phyloP scores from a whole-genome alignment of 1,140 invertebrate genomes.

The Amphibalanus amphitrite region DNA sequence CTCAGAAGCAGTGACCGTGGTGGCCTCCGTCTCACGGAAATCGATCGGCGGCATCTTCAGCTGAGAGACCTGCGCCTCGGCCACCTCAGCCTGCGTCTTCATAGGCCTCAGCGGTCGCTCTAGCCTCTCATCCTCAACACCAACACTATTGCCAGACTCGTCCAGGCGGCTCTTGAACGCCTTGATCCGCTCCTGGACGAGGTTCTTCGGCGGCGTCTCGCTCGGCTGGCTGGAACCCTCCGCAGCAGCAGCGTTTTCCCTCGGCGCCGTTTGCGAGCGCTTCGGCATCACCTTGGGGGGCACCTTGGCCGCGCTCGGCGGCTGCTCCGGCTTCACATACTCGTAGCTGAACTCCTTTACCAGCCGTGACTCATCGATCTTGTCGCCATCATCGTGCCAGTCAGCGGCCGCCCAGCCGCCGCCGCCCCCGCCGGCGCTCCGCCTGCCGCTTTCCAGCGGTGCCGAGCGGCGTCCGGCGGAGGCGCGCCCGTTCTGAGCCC shows the following conservation, averaged over 20 bases:
- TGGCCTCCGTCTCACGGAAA: constrained; percentile 11
- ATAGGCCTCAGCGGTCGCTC: neutral
- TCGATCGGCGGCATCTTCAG: neutral
- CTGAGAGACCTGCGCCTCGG: neutral
- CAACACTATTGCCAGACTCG: constrained; percentile 18
- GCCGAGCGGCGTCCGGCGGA: too few species aligned
- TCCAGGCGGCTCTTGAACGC: constrained; percentile 27
- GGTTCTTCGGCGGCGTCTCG: constrained; percentile 25
- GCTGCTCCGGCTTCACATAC: constrained; percentile 15
- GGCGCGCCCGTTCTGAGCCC: too few species aligned
- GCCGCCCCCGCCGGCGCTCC: too few species aligned
- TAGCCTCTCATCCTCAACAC: constrained; percentile 20
- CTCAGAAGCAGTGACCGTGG: constrained; percentile 17
- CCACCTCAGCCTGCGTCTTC: constrained; percentile 1
- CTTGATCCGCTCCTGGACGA: constrained; percentile 34
- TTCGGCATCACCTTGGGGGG: constrained; percentile 4
- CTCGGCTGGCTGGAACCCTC: neutral
- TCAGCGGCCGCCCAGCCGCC: neutral
- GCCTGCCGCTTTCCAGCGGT: neutral
- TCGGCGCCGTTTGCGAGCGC: neutral
- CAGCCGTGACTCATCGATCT: constrained; percentile 13
- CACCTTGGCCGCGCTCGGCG: constrained; percentile 2
- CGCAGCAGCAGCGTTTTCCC: neutral
- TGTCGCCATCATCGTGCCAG: constrained; percentile 7
- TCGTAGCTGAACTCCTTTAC: constrained; percentile 18